A percentile compares a stretch with the other conserved stretches of the same genome.
Evolutionary conservation across 2,113 vertebrate species (phyloP).

Genomic region (Ochotona curzoniae): DNA sequence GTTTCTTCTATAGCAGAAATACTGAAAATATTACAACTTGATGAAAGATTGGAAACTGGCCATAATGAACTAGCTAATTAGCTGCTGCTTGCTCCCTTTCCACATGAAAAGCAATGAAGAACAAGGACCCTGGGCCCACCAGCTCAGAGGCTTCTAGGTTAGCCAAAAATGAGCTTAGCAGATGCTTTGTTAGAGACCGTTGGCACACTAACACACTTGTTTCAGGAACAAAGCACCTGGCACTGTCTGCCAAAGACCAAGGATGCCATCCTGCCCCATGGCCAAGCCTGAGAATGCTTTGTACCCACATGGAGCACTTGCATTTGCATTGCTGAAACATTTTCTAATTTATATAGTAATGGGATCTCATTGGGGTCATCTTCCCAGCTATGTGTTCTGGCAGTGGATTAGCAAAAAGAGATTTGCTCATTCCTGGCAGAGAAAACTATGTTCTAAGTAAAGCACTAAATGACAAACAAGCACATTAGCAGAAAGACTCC

Average conservation of each 20-base stretch:
- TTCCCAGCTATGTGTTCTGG: constrained; percentile 1
- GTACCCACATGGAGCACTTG: background rate
- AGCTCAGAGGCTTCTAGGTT: background rate
- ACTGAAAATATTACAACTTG: background rate
- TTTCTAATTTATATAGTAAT: constrained; percentile 42
- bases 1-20: constrained; percentile 47
- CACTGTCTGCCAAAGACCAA: background rate
- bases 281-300: background rate
- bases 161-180: background rate
- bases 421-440: constrained; percentile 62
- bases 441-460: constrained; percentile 34
- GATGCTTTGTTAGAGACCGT: background rate
- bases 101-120: constrained; percentile 46
- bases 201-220: background rate
- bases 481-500: constrained; percentile 53
- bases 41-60: constrained; percentile 29
- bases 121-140: background rate
- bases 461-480: constrained; percentile 40
- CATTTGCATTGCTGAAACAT: background rate
- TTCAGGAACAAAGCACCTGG: constrained; percentile 50
- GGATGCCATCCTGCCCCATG: background rate
- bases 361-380: constrained; percentile 47
- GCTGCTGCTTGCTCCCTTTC: background rate
- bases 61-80: constrained; percentile 5
- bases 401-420: constrained; percentile 21